Percentiles rank a stretch among this genome's conserved stretches.
phyloP scores from a whole-genome alignment of 2,797 vertebrate genomes.

The Microctenopoma lineatum region DNA sequence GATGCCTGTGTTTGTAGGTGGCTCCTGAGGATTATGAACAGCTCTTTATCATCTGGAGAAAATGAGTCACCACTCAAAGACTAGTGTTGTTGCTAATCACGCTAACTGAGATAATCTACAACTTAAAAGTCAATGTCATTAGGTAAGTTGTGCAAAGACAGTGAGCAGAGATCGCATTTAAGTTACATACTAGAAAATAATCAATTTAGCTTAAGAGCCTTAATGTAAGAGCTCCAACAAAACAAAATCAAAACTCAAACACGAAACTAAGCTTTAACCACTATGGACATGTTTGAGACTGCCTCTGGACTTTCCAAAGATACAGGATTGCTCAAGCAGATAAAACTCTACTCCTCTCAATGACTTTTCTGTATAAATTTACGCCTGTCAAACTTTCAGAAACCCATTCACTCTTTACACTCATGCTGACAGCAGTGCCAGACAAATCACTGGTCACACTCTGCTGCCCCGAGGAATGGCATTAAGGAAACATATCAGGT shows the following conservation, averaged over 20 bases:
- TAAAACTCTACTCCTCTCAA: constrained; percentile 18
- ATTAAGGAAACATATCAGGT: constrained; percentile 32
- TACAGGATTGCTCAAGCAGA: constrained; percentile 31
- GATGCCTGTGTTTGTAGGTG: constrained; percentile 24
- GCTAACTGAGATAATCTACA: constrained; percentile 30
- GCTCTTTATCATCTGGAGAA: constrained; percentile 52
- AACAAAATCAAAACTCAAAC: constrained; percentile 35
- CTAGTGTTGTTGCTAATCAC: constrained; percentile 20
- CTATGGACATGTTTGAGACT: constrained; percentile 25
- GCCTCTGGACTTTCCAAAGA: constrained; percentile 40
- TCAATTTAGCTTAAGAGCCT: constrained; percentile 3
- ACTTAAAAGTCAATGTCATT: constrained; percentile 21
- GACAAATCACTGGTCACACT: constrained; percentile 42
- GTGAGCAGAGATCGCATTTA: constrained; percentile 10
- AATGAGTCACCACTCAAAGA: constrained; percentile 51
- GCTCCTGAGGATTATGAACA: constrained; percentile 38
- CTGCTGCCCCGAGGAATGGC: constrained; percentile 44
- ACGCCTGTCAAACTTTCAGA: constrained; percentile 17
- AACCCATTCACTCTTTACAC: constrained; percentile 19
- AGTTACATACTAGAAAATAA: constrained; percentile 18
- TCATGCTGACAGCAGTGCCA: constrained; percentile 16
- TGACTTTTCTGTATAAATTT: constrained; percentile 25
- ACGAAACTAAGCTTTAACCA: constrained; percentile 45
- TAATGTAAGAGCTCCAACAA: constrained; percentile 8
- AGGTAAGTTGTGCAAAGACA: not conserved